phyloP scores from a whole-genome alignment of 2,797 vertebrate genomes.

The Enteromius radiatus region DNA sequence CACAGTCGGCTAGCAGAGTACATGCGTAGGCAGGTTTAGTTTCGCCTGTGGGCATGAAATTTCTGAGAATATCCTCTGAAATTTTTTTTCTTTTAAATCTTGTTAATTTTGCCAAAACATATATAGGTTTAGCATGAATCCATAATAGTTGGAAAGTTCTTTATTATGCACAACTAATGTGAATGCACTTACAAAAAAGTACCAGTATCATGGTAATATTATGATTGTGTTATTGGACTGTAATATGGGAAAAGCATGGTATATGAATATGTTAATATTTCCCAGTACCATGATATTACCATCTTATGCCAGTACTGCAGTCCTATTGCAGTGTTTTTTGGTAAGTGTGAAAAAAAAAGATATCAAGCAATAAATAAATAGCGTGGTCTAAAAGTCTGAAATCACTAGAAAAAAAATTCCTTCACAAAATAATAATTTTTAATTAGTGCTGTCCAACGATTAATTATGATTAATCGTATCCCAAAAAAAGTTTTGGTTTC shows the following conservation, averaged over 20 bases:
- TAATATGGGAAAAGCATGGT: neutral
- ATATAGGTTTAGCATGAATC: neutral
- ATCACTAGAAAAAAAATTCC: no score
- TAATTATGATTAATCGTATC: no score
- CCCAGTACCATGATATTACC: neutral
- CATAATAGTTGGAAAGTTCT: neutral
- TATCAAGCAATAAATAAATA: neutral
- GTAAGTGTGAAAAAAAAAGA: neutral
- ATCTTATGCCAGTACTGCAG: neutral
- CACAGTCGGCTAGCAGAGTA: neutral
- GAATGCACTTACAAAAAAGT: neutral
- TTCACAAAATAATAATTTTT: neutral
- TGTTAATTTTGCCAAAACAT: neutral
- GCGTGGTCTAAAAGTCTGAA: neutral
- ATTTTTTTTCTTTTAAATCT: neutral
- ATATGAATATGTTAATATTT: neutral
- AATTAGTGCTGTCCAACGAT: no score
- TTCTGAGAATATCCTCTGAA: neutral
- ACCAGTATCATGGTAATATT: neutral
- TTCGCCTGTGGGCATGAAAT: neutral
- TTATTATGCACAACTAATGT: neutral
- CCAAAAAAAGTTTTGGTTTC: no score
- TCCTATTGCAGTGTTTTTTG: neutral
- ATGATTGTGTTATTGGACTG: neutral
- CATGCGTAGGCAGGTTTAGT: slow-evolving; percentile 20